phyloP scores from a whole-genome alignment of 2,888 invertebrate genomes.

The Pammene fasciana region DNA sequence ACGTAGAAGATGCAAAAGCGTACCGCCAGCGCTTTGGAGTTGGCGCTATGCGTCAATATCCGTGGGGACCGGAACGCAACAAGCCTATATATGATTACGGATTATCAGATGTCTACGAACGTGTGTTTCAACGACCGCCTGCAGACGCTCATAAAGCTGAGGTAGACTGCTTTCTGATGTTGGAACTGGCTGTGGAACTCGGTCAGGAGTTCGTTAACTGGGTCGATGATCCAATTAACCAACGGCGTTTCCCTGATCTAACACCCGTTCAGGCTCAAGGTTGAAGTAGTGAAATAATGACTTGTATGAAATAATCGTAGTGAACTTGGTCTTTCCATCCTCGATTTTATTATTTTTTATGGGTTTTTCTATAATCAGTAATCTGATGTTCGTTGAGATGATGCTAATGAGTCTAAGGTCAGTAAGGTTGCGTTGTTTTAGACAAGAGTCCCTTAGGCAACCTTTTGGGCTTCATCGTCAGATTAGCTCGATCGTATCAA shows the following conservation, averaged over 20 bases:
- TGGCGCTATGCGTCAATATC: slow-evolving; percentile 1
- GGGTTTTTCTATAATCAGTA: no score
- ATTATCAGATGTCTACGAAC: neutral
- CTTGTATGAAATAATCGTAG: no score
- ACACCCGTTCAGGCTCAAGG: neutral
- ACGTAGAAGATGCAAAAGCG: neutral
- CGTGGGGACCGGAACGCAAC: neutral
- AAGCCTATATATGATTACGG: neutral
- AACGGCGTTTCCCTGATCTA: neutral
- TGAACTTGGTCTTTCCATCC: no score
- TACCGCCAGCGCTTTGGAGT: neutral
- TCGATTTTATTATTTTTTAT: no score
- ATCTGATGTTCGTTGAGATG: no score
- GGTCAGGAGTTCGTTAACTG: slow-evolving; percentile 1
- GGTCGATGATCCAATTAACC: slow-evolving; percentile 1
- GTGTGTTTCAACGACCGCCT: neutral
- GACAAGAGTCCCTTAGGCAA: no score
- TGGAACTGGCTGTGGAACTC: neutral
- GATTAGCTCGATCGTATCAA: no score
- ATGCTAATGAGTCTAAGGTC: no score
- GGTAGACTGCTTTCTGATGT: neutral
- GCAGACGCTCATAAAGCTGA: slow-evolving; percentile 11
- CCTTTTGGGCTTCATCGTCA: no score
- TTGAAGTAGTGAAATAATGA: no score
- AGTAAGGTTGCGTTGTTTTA: no score